Evolutionary conservation across 2,888 invertebrate genomes (phyloP).

Genomic region (Leucophora obtusa): DNA sequence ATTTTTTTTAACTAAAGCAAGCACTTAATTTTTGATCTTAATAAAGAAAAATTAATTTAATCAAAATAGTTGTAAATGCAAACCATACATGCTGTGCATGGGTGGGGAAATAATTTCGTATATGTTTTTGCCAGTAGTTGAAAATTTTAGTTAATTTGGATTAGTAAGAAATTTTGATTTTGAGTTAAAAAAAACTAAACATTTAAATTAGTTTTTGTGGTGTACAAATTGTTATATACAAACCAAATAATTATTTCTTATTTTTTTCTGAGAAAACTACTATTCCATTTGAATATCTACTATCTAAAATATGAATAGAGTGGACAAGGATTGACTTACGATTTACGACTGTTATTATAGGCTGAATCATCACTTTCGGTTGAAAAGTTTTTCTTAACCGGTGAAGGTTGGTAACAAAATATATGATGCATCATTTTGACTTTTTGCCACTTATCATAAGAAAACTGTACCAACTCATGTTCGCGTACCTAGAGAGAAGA

Average conservation of each 20-base stretch:
- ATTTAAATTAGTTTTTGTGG: constrained; percentile 25
- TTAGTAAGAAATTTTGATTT: constrained; percentile 23
- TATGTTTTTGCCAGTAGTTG: constrained; percentile 53
- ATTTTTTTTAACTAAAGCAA: background rate
- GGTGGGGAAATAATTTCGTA: constrained; percentile 59
- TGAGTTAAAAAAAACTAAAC: constrained; percentile 42
- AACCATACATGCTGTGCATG: constrained; percentile 60
- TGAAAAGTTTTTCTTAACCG: constrained; percentile 89
- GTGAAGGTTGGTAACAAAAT: constrained; percentile 92
- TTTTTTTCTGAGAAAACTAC: constrained; percentile 6
- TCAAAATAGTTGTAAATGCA: constrained; percentile 35
- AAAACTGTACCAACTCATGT: constrained; percentile 90
- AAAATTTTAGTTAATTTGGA: constrained; percentile 21
- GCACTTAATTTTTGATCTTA: background rate
- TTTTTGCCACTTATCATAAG: constrained; percentile 90
- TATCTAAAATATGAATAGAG: background rate
- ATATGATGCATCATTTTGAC: constrained; percentile 93
- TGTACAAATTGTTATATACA: constrained; percentile 42
- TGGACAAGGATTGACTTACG: constrained; percentile 74
- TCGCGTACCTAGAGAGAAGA: constrained; percentile 83
- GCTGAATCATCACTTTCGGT: constrained; percentile 84
- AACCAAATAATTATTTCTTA: constrained; percentile 48
- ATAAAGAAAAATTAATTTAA: constrained; percentile 9
- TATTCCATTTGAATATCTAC: constrained; percentile 20
- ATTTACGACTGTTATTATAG: constrained; percentile 79